Base-by-base conservation (phyloP, 2,113 vertebrate species). In the Thamnophis sirtalis region DNA sequence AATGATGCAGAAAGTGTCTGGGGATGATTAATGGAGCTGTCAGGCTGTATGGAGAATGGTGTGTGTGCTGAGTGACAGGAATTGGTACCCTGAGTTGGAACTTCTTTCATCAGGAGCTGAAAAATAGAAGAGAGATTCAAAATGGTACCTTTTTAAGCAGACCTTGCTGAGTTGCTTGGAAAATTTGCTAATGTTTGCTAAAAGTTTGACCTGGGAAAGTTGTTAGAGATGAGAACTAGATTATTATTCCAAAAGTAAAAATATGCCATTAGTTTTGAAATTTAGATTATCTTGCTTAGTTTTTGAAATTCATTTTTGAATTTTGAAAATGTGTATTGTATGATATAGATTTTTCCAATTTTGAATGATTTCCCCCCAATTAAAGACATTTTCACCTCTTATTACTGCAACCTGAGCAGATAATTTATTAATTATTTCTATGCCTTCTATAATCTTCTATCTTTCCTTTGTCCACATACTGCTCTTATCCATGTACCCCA, bases 11-110 rank as follows among this genome's bases (percentile, higher is more conserved):
- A 92, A 89, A 51, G 53, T 49, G 50, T 89, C 91, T 60, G 28
- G 13, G 28, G 84, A 89, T 92, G 91, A 92, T 89, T 89, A 92
- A 92, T 92, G 87, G 48, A 60, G 80, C 91, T 86, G 91, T 92
- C 91, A 92, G 87, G 80, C 17, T 24, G 21, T 60, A 51, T 26
- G 22, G 91, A 60, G 54, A 63, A 92, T 21, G 48, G 87, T 38
- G 13, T 49, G 53, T 28, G 53, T 22, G 48, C 22, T 92, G 91
- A 92, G 54, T 92, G 91, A 60, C 54, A 92, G 87, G 73, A 55
- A 13, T 89, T 56, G 60, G 21, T 50, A 24, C 55, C 87, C 87
- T 80, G 50, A 92, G 86, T 84, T 68, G n/a, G 63, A 84, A 63
- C 24, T 38, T 13, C 38, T 54, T 88, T 88, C 26, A 92, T 7